Base-by-base conservation (phyloP, 2,797 vertebrate genomes). In the Hemitrygon akajei region DNA sequence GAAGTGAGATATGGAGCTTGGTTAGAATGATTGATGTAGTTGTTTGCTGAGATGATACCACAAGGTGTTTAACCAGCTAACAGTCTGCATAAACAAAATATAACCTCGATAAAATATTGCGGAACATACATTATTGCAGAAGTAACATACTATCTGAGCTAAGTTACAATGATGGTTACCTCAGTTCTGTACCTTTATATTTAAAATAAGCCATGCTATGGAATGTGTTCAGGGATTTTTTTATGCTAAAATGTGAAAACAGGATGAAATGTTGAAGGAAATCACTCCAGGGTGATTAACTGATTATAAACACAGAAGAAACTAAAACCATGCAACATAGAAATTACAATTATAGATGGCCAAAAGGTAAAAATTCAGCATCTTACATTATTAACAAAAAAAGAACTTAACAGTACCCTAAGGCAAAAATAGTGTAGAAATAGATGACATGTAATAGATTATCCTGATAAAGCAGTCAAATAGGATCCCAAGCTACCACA, bases 331-430 rank as follows among this genome's bases (percentile, higher is more conserved):
- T 3, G 18, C 18, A 89, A 89, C 37, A 20, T 89, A 20, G 63
- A 89, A 69, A 9, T 34, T 89, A 34, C 1, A 3, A 69, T 89
- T 89, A 34, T 37, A 69, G 22, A 37, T 20, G n/a, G 63, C 86
- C n/a, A 89, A 89, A 37, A 89, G 86, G 86, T 25, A 87, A 63
- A 69, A 37, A 25, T 7, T 16, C 60, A 37, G 63, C 16, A 63
- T 22, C n/a, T 89, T 69, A 34, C 86, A 89, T 89, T 89, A 66
- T 87, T 89, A 89, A 69, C 18, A 56, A n/a, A 69, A 69, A 89
- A 89, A 5, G 34, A 89, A 27, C 7, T n/a, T 47, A 87, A 89
- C 30, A 66, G 34, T n/a, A 66, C 30, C 63, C 34, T 37, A 37
- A 69, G 60, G 86, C 86, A 89, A 89, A 69, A 18, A 69, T 69